phyloP scores from a whole-genome alignment of 2,888 invertebrate genomes.

The Polyommatus icarus region DNA sequence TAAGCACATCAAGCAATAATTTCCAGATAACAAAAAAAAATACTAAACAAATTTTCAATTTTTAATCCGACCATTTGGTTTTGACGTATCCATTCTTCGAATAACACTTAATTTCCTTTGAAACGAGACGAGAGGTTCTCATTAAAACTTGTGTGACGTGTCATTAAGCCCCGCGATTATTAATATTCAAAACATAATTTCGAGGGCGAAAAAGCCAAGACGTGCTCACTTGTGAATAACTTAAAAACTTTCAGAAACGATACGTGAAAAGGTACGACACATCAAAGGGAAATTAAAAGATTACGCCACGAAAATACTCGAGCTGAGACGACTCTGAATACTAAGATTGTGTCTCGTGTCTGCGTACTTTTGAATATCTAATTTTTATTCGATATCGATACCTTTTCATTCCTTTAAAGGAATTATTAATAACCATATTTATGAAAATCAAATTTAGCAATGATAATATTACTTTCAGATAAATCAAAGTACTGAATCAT shows the following conservation, averaged over 20 bases:
- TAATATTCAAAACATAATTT: constrained; percentile 76
- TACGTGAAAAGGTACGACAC: constrained; percentile 44
- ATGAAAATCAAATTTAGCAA: neutral
- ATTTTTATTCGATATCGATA: neutral
- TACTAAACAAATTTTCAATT: neutral
- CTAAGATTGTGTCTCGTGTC: neutral
- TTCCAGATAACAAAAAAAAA: neutral
- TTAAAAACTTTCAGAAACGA: constrained; percentile 37
- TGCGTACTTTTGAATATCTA: neutral
- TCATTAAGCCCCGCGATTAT: constrained; percentile 74
- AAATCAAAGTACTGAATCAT: neutral
- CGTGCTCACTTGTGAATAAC: constrained; percentile 70
- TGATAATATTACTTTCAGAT: neutral
- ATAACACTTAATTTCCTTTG: constrained; percentile 63
- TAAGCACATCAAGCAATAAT: neutral
- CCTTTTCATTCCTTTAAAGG: neutral
- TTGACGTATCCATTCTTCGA: constrained; percentile 56
- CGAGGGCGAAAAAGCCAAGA: constrained; percentile 68
- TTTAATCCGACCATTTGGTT: constrained; percentile 35
- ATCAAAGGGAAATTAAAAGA: constrained; percentile 30
- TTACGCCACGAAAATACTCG: neutral
- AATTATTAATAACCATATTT: neutral
- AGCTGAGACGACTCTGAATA: neutral
- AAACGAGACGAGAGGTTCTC: constrained; percentile 67
- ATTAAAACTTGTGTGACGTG: constrained; percentile 78